phyloP scores from a whole-genome alignment of 1,140 invertebrate genomes.

The Diabrotica virgifera region DNA sequence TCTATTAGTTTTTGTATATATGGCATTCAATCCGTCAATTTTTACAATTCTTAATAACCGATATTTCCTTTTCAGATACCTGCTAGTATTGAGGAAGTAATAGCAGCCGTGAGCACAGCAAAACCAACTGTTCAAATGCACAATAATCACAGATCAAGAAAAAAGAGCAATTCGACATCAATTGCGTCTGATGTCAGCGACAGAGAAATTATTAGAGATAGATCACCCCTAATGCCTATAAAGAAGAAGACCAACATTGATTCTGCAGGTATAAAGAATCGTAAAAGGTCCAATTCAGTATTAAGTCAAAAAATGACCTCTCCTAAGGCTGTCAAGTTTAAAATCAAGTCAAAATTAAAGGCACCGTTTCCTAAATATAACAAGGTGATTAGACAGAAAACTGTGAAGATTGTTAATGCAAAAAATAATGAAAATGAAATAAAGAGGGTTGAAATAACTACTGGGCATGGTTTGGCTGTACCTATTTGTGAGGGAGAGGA shows the following conservation, averaged over 20 bases:
- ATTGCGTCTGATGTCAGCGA: neutral
- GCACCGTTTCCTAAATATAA: neutral
- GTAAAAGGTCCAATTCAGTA: slow-evolving; percentile 11
- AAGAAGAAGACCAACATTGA: neutral
- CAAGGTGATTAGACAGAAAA: slow-evolving; percentile 36
- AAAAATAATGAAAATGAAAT: slow-evolving; percentile 45
- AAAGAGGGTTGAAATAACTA: slow-evolving; percentile 49
- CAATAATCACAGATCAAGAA: slow-evolving; percentile 12
- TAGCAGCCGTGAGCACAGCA: slow-evolving; percentile 54
- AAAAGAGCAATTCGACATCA: slow-evolving; percentile 26
- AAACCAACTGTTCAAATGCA: slow-evolving; percentile 48
- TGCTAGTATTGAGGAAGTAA: slow-evolving; percentile 54
- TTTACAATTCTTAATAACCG: neutral
- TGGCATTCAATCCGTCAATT: neutral
- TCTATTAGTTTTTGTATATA: too few species aligned
- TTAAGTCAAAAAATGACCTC: slow-evolving; percentile 3
- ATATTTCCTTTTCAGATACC: slow-evolving; percentile 43
- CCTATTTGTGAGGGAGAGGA: slow-evolving; percentile 57
- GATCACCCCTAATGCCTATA: neutral
- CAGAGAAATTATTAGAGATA: neutral
- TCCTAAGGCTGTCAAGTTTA: slow-evolving; percentile 17
- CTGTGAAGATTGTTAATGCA: slow-evolving; percentile 36
- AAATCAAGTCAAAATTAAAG: slow-evolving; percentile 30
- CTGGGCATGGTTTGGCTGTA: slow-evolving; percentile 53
- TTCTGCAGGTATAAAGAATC: neutral